Conservation (phyloP, 2,797 vertebrate species). For the Knipowitschia caucasica region DNA sequence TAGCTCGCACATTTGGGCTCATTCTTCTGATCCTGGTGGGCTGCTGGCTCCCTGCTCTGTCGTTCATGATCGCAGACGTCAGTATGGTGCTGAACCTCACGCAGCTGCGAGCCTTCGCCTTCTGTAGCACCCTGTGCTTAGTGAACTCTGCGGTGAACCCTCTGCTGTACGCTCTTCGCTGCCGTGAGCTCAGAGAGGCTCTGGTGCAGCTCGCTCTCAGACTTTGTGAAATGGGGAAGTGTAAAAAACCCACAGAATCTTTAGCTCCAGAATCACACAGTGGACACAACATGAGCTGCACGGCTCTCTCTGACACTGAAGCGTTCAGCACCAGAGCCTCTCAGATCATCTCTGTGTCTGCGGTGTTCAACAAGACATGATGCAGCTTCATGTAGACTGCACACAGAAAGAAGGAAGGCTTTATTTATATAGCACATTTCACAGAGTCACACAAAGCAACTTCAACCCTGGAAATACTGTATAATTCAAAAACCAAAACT, state of each 20-base stretch:
- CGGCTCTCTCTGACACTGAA: slow-evolving; percentile 27
- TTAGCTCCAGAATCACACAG: slow-evolving; percentile 6
- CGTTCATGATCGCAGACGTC: slow-evolving; percentile 83
- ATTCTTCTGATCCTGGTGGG: slow-evolving; percentile 81
- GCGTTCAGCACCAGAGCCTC: neutral
- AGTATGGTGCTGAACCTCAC: slow-evolving; percentile 42
- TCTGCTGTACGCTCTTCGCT: slow-evolving; percentile 85
- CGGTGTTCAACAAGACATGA: slow-evolving; percentile 34
- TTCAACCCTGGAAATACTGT: too few relatives aligned
- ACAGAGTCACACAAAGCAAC: too few relatives aligned
- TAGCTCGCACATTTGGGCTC: slow-evolving; percentile 86
- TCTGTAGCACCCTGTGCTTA: slow-evolving; percentile 89
- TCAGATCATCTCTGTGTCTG: slow-evolving; percentile 39
- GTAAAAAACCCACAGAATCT: slow-evolving; percentile 42
- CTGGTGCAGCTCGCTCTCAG: slow-evolving; percentile 50
- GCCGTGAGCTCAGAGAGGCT: slow-evolving; percentile 79
- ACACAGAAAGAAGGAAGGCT: too few relatives aligned
- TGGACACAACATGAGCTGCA: slow-evolving; percentile 34
- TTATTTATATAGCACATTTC: too few relatives aligned
- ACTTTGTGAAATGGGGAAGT: slow-evolving; percentile 30
- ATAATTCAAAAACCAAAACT: too few relatives aligned
- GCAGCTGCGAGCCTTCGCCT: slow-evolving; percentile 83
- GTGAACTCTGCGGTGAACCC: slow-evolving; percentile 90
- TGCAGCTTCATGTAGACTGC: too few relatives aligned
- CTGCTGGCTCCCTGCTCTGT: slow-evolving; percentile 86